A percentile compares a stretch with the other conserved stretches of the same genome.
These are phyloP conservation scores for Orthonevra nobilis DNA, from an alignment of 2,888 invertebrate species.

Conservation along the genomic window DNA sequence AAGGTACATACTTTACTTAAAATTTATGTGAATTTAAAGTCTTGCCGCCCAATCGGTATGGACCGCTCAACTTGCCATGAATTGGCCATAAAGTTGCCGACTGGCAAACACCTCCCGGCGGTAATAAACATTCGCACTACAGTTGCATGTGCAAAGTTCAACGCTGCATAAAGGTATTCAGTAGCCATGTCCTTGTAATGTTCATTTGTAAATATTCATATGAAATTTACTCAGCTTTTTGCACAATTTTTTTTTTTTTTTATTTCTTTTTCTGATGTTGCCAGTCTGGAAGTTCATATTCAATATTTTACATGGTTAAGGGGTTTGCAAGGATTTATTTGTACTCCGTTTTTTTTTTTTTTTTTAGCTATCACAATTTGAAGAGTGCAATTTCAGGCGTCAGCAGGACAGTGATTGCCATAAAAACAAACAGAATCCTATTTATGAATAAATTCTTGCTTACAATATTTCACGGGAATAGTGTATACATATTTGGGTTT, in stretches of 20 bases:
- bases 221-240: constrained; percentile 16
- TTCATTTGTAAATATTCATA: constrained; percentile 59
- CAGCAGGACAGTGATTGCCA: background rate
- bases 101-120: constrained; percentile 38
- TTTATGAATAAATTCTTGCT: constrained; percentile 8
- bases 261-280: no score
- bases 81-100: constrained; percentile 51
- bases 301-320: constrained; percentile 37
- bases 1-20: constrained; percentile 21
- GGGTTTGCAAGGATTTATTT: no score
- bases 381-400: background rate
- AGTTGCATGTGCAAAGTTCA: background rate
- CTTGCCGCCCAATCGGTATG: constrained; percentile 5
- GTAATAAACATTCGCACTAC: constrained; percentile 40
- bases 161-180: background rate
- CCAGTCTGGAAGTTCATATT: constrained; percentile 34
- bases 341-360: no score
- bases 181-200: constrained; percentile 27
- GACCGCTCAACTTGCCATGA: constrained; percentile 39
- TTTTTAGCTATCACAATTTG: constrained; percentile 2
- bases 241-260: background rate
- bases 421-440: background rate
- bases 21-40: constrained; percentile 36
- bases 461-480: background rate
- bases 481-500: no score